Base-by-base conservation (phyloP, 2,113 vertebrate species). In the Petroica traversi region DNA sequence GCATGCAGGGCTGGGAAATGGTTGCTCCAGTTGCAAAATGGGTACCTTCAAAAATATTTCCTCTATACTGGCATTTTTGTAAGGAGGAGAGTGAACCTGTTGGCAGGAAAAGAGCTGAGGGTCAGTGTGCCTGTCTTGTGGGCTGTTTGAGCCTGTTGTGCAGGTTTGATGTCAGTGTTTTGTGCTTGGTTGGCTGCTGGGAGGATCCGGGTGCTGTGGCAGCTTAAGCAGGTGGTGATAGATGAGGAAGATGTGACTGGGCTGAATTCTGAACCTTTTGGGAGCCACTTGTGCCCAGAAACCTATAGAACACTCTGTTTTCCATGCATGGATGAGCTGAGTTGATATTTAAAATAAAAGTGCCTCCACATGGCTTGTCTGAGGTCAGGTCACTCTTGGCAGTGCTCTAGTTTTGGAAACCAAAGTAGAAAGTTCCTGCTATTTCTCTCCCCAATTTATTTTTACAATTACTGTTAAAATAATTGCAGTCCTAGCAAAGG, bases 381-480 rank as follows among this genome's bases (percentile, higher is more conserved):
- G 78, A 82, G 85, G 81, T 82, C 81, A 85, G 22, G 33, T 67
- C 54, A 19, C 1, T 2, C 41, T 77, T 58, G 41, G 85, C 67
- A 89, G 38, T 33, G 57, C 84, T 93, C 46, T 82, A 14, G 19
- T 73, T 88, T 62, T 9, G 7, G 82, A 89, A 94, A 76, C 33
- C 71, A 36, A 88, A 52, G 49, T 15, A 58, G 40, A 45, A 88
- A 88, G 63, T 63, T 95, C 55, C 34, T 93, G 22, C 62, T 85
- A 14, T 34, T 89, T 93, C 87, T 43, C 51, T 76, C 61, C 25
- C 80, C 74, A 45, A 5, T 89, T 97, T 92, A 88, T 89, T 96
- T 87, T 73, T 80, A 62, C 54, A 85, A 54, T 94, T 89, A 45
- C 59, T 69, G 55, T 81, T 94, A 81, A 87, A 95, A 94, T 95